Evolutionary conservation across 2,888 invertebrate species (phyloP), one percentile per base, ranked within the genome.

Genomic region (Palloptera scutellata): DNA sequence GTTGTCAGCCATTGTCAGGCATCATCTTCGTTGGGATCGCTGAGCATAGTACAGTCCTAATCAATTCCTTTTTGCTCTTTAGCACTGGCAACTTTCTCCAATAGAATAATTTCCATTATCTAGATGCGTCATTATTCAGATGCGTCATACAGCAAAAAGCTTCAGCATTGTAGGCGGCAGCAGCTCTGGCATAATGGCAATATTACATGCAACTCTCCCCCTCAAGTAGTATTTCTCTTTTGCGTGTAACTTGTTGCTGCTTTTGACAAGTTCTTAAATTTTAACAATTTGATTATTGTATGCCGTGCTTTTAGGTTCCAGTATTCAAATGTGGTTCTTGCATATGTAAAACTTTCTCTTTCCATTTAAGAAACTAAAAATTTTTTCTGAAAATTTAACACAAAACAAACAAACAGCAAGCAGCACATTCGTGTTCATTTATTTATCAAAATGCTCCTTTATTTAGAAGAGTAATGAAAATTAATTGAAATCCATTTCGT

Each of bases 141-240:
- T n/a, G n/a, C n/a, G n/a, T n/a, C n/a, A n/a, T n/a, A n/a, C n/a
- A n/a, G n/a, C 45, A 61, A 13, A 13, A 48, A 61, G 15, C 45
- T 40, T 42, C 40, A 15, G 12, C 12, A 43, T 42, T 17, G 13
- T 48, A 13, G 48, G 48, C 48, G 5, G 48, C 48, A 58, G 52
- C 59, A 58, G 41, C 64, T 57, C 43, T 57, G 51, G 19, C 51
- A 64, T 30, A 48, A 64, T 51, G 43, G 59, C 64, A 64, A 52
- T 59, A 52, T 58, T 48, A 48, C 10, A 1, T 8, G 48, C 48
- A 15, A 15, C 9, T 0, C 48, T 48, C 48, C 3, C n/a, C n/a
- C 10, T 13, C 48, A 5, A 48, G n/a, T 15, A 48, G 3, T 15
- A 48, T 15, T 48, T 48, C 30, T 48, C 48, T 15, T 13, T 30